Evolutionary conservation across 2,113 vertebrate genomes (phyloP), one percentile per base, ranked within the genome.

Genomic region (Mugil cephalus): DNA sequence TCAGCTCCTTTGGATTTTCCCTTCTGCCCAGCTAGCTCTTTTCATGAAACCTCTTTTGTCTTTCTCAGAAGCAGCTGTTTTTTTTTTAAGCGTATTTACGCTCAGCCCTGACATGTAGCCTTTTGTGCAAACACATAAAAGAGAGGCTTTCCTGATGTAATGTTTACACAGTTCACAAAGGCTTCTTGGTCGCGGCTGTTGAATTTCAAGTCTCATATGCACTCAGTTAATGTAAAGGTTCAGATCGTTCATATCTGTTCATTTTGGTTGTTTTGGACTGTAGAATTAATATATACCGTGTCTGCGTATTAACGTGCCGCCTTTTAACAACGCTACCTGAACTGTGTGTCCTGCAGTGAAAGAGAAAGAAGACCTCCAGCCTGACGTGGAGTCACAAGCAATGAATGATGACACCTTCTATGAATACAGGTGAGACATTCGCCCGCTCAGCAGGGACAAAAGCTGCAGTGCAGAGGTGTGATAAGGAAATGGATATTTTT

Each of bases 291-390:
- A n/a, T n/a, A n/a, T n/a, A n/a, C n/a, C n/a, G n/a, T n/a, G n/a
- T n/a, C n/a, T n/a, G n/a, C n/a, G n/a, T n/a, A n/a, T n/a, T n/a
- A n/a, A n/a, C n/a, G n/a, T n/a, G n/a, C n/a, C n/a, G n/a, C n/a
- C n/a, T n/a, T n/a, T n/a, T 47, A 21, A 65, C 54, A 65, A 8
- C 38, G n/a, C 11, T 17, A 21, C n/a, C 73, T 82, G 34, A 82
- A 68, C 74, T 69, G 8, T 19, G 18, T 79, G 10, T 70, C 18
- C 38, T 73, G 65, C 90, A 99, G 97, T 98, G 82, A 99, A 99
- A 92, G 96, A 96, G 89, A 98, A 97, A 73, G 97, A 99, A 89
- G 95, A 96, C 77, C 91, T 95, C 46, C 94, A 95, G 74, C 92
- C 94, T 78, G 96, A 98, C 74, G 85, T 91, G 0, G 96, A 97